Percentiles rank a stretch among this genome's conserved stretches.
These are phyloP conservation scores for Dipodomys merriami DNA, from an alignment of 2,113 vertebrate species.

Conservation along the genomic window DNA sequence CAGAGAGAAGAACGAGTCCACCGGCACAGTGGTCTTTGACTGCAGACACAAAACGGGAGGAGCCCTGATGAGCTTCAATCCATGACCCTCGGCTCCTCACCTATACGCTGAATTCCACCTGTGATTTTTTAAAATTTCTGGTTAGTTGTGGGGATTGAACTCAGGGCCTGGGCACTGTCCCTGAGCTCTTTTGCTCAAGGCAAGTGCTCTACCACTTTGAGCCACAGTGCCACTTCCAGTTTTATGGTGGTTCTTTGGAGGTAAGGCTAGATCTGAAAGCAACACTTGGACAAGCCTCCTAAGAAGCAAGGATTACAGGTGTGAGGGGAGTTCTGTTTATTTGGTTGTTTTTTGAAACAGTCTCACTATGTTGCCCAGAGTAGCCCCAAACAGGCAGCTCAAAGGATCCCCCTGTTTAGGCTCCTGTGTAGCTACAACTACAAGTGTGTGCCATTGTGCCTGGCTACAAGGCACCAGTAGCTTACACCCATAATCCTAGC, in stretches of 20 bases:
- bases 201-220: too few relatives aligned
- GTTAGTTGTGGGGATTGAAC: too few relatives aligned
- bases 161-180: too few relatives aligned
- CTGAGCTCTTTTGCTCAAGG: too few relatives aligned
- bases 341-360: neutral
- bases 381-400: neutral
- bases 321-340: too few relatives aligned
- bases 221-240: too few relatives aligned
- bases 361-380: neutral
- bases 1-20: conserved; percentile 84
- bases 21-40: conserved; percentile 83
- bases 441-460: too few relatives aligned
- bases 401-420: neutral
- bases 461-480: neutral
- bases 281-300: too few relatives aligned
- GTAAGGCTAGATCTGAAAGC: too few relatives aligned
- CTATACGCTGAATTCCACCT: neutral
- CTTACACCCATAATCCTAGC: too few relatives aligned
- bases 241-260: too few relatives aligned
- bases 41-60: conserved; percentile 65
- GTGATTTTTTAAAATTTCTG: neutral
- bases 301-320: too few relatives aligned
- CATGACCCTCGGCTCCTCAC: neutral
- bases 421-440: neutral
- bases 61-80: neutral